Evolutionary conservation across 2,888 invertebrate species (phyloP).

Genomic region (Lydus trimaculatus): DNA sequence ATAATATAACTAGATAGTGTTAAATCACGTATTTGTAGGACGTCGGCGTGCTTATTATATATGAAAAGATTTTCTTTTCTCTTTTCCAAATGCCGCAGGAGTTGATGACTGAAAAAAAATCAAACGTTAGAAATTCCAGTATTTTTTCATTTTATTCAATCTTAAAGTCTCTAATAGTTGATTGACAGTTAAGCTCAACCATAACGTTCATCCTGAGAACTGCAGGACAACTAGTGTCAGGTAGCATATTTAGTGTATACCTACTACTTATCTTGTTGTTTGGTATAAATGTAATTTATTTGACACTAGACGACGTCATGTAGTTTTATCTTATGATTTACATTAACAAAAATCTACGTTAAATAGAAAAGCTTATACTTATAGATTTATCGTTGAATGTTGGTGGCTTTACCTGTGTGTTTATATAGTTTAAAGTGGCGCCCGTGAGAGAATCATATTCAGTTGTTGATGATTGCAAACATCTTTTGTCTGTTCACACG

Average conservation of each 20-base stretch:
- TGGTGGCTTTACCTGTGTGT: slow-evolving; percentile 5
- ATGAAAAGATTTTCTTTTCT: background rate
- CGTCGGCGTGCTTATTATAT: slow-evolving; percentile 4
- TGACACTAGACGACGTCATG: background rate
- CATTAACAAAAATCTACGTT: background rate
- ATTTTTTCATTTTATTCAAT: background rate
- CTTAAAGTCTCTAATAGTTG: slow-evolving; percentile 1
- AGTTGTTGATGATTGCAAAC: slow-evolving; percentile 38
- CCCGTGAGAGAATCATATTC: slow-evolving; percentile 32
- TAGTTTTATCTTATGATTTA: background rate
- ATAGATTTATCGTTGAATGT: background rate
- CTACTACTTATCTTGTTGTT: background rate
- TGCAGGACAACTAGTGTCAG: background rate
- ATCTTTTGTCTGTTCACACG: slow-evolving; percentile 55
- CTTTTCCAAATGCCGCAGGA: background rate
- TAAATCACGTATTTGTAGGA: slow-evolving; percentile 8
- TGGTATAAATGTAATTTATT: background rate
- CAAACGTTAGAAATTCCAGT: background rate
- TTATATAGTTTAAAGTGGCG: background rate
- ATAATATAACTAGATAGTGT: slow-evolving; percentile 8
- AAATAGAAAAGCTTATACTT: background rate
- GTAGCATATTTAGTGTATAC: background rate
- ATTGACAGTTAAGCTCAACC: background rate
- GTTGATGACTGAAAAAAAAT: background rate
- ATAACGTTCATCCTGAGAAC: background rate